Conservation (phyloP, 2,888 invertebrate species). For the Aphidius colemani region DNA sequence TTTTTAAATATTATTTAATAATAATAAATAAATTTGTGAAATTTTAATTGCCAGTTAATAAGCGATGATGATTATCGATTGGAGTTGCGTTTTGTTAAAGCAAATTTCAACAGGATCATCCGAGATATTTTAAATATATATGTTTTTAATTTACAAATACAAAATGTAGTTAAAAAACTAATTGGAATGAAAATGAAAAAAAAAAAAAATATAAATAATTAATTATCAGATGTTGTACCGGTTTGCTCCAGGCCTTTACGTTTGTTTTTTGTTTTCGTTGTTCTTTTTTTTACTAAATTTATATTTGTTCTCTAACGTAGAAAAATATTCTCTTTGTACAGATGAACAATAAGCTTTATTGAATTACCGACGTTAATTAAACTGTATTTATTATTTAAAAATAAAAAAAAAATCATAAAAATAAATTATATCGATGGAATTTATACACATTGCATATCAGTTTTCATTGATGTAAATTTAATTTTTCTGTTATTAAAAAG, state of each 20-base stretch:
- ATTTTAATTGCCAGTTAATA: slow-evolving; percentile 52
- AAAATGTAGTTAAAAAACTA: too few relatives aligned
- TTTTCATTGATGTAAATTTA: too few relatives aligned
- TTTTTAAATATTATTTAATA: too few relatives aligned
- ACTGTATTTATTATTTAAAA: too few relatives aligned
- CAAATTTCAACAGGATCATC: slow-evolving; percentile 28
- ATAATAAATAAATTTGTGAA: slow-evolving; percentile 21
- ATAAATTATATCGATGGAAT: too few relatives aligned
- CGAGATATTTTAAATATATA: not conserved
- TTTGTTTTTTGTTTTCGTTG: not conserved
- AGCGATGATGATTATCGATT: slow-evolving; percentile 47
- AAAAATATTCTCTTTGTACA: not conserved
- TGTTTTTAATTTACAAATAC: too few relatives aligned
- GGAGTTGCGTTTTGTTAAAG: slow-evolving; percentile 55
- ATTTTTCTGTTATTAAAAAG: too few relatives aligned
- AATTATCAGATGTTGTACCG: slow-evolving; percentile 53
- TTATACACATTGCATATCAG: too few relatives aligned
- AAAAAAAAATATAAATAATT: slow-evolving; percentile 10
- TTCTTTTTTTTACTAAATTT: slow-evolving; percentile 15
- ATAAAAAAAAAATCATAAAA: too few relatives aligned
- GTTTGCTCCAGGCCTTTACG: slow-evolving; percentile 57
- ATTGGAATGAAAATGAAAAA: slow-evolving; percentile 12
- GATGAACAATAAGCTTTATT: too few relatives aligned
- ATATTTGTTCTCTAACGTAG: not conserved
- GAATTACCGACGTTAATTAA: too few relatives aligned